Evolutionary conservation across 2,888 invertebrate species (phyloP).

Genomic region (Zelleria hepariella): DNA sequence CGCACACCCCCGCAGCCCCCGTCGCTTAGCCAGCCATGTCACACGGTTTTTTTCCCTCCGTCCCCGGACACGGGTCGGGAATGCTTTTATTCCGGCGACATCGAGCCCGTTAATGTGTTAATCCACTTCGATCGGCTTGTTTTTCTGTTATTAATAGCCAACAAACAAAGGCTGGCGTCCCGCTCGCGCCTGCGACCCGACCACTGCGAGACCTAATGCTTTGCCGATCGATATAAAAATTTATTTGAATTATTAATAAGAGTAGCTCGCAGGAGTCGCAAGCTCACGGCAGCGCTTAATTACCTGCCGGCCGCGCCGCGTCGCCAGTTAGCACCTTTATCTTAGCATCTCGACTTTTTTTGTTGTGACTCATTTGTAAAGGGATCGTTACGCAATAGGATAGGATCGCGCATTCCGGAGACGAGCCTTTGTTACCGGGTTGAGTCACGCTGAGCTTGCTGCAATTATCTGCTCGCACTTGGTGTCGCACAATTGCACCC

Average conservation of each 20-base stretch:
- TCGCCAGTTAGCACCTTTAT: slow-evolving; percentile 19
- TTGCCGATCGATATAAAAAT: slow-evolving; percentile 19
- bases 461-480: not conserved
- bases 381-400: slow-evolving; percentile 28
- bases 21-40: slow-evolving; percentile 24
- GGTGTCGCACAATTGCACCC: not conserved
- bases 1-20: not conserved
- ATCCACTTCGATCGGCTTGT: slow-evolving; percentile 60
- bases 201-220: slow-evolving; percentile 11
- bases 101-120: slow-evolving; percentile 62
- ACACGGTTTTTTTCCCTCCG: slow-evolving; percentile 34
- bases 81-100: slow-evolving; percentile 61
- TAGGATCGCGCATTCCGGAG: slow-evolving; percentile 17
- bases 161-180: slow-evolving; percentile 38
- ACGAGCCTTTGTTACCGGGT: not conserved
- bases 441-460: not conserved
- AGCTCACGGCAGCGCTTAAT: slow-evolving; percentile 8
- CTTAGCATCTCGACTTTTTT: slow-evolving; percentile 22
- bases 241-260: slow-evolving; percentile 25
- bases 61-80: slow-evolving; percentile 41
- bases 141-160: slow-evolving; percentile 55
- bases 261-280: slow-evolving; percentile 5
- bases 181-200: slow-evolving; percentile 17
- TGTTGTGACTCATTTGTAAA: slow-evolving; percentile 29
- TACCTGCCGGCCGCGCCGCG: not conserved